A percentile compares a stretch with the other conserved stretches of the same genome.
Evolutionary conservation across 2,888 invertebrate species (phyloP).

Genomic region (Drosophila colorata): DNA sequence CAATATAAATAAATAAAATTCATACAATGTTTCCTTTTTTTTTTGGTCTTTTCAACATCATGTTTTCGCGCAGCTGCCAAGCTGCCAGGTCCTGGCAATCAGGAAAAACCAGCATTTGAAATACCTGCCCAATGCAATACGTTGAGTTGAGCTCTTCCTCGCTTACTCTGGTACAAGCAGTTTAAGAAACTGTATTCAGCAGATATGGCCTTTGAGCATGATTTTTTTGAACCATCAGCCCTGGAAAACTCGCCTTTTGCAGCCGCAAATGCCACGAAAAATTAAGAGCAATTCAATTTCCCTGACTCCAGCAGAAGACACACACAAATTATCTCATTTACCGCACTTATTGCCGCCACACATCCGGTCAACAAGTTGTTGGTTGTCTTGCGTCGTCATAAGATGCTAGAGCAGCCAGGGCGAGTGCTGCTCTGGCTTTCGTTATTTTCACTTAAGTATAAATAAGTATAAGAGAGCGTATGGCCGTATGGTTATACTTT

Average conservation of each 20-base stretch:
- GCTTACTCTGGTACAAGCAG: not conserved
- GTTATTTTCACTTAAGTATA: constrained; percentile 62
- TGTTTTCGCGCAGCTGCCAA: constrained; percentile 30
- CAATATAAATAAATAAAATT: constrained; percentile 78
- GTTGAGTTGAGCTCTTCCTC: constrained; percentile 5
- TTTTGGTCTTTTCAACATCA: constrained; percentile 25
- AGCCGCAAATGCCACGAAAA: constrained; percentile 46
- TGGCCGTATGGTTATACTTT: constrained; percentile 39
- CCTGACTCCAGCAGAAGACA: constrained; percentile 29
- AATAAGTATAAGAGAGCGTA: constrained; percentile 42
- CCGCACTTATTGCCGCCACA: constrained; percentile 73
- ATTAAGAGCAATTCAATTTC: constrained; percentile 64
- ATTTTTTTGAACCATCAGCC: constrained; percentile 4
- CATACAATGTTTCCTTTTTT: constrained; percentile 26
- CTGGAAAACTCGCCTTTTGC: constrained; percentile 22
- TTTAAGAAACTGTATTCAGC: constrained; percentile 33
- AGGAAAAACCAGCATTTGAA: constrained; percentile 24
- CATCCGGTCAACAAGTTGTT: constrained; percentile 78
- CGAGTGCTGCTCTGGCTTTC: constrained; percentile 40
- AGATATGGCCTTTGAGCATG: constrained; percentile 23
- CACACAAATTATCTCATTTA: constrained; percentile 74
- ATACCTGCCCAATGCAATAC: constrained; percentile 25
- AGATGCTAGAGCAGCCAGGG: constrained; percentile 27
- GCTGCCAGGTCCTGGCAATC: constrained; percentile 10
- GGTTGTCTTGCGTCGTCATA: constrained; percentile 25